Percentiles rank a stretch among this genome's conserved stretches.
phyloP scores from a whole-genome alignment of 2,797 vertebrate species.

The Babyrousa celebensis region DNA sequence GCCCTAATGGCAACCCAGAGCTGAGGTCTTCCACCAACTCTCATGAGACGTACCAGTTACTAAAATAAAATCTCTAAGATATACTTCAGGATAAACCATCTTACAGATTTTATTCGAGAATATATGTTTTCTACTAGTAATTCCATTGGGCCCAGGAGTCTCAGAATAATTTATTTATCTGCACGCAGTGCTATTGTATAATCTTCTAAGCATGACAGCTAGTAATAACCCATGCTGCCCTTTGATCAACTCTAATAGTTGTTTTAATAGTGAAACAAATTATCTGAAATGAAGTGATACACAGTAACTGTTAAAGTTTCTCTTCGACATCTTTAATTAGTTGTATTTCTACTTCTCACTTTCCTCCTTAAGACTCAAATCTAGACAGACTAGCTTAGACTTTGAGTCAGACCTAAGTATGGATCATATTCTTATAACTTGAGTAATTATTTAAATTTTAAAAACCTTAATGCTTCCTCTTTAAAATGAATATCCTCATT shows the following conservation, averaged over 20 bases:
- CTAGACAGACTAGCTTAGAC: background rate
- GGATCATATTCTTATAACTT: background rate
- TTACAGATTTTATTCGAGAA: background rate
- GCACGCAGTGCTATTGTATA: background rate
- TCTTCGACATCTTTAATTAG: background rate
- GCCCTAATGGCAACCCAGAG: background rate
- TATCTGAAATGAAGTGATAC: background rate
- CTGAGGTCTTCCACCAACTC: background rate
- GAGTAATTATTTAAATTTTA: background rate
- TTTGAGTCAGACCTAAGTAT: background rate
- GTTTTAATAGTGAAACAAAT: background rate
- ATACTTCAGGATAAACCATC: background rate
- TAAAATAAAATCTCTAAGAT: background rate
- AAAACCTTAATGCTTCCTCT: background rate
- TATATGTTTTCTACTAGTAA: background rate
- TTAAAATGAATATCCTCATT: background rate
- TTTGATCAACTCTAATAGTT: background rate
- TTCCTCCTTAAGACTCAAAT: background rate
- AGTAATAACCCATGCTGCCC: background rate
- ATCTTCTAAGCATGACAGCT: background rate
- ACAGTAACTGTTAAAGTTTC: background rate
- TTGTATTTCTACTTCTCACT: background rate
- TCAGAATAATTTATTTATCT: background rate
- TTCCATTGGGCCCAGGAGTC: background rate
- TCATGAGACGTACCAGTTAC: background rate